Conservation (phyloP, 2,888 invertebrate species). For the Acleris holmiana region DNA sequence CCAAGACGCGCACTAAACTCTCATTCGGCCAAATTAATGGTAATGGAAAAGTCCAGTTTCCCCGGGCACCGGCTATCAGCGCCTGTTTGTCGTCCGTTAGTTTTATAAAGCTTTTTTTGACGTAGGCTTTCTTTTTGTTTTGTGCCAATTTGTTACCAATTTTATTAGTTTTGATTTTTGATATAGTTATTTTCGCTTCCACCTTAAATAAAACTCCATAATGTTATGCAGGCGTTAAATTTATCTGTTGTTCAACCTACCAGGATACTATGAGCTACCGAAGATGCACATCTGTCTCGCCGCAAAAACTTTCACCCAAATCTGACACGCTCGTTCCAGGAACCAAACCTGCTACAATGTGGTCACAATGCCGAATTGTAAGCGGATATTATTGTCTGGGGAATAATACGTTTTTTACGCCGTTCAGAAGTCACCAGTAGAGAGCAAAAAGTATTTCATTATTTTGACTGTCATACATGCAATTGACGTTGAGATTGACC, state of each 20-base stretch:
- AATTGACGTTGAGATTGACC: too few species aligned
- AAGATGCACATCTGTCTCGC: conserved; percentile 17
- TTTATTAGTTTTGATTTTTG: not conserved
- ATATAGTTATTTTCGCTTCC: not conserved
- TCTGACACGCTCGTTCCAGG: conserved; percentile 56
- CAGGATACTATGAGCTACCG: conserved; percentile 21
- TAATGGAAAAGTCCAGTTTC: conserved; percentile 66
- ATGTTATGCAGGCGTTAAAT: not conserved
- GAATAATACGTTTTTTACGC: conserved; percentile 16
- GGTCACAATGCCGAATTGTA: conserved; percentile 31
- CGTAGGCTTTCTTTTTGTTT: conserved; percentile 26
- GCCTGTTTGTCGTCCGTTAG: conserved; percentile 36
- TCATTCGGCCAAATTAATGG: conserved; percentile 63
- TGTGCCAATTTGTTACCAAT: conserved; percentile 7
- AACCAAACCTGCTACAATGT: conserved; percentile 50
- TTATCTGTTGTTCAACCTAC: conserved; percentile 23
- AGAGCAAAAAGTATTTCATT: too few species aligned
- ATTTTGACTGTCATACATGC: too few species aligned
- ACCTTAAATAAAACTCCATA: too few species aligned
- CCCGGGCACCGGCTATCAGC: conserved; percentile 40
- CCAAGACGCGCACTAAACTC: conserved; percentile 59
- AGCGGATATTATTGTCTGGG: conserved; percentile 29
- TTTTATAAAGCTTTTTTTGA: conserved; percentile 26
- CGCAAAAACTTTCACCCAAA: conserved; percentile 61
- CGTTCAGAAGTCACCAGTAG: too few species aligned